Evolutionary conservation across 2,888 invertebrate genomes (phyloP).

Genomic region (Sesia bembeciformis): DNA sequence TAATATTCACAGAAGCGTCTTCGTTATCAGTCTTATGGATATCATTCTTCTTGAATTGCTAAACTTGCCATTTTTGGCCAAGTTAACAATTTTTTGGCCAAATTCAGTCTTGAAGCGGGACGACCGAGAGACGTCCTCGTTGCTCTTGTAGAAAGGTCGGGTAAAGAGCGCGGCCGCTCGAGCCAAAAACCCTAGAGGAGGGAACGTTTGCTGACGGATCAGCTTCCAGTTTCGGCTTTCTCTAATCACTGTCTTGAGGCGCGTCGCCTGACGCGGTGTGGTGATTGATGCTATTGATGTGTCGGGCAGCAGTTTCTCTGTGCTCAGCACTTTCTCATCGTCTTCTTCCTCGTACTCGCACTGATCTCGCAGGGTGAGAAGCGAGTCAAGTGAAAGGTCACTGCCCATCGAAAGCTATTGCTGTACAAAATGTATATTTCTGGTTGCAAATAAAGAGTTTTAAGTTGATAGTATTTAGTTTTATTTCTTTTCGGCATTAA

Average conservation of each 20-base stretch:
- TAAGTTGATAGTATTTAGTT: too few relatives aligned
- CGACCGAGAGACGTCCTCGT: slow-evolving; percentile 29
- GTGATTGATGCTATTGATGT: slow-evolving; percentile 82
- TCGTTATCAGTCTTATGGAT: slow-evolving; percentile 33
- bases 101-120: slow-evolving; percentile 28
- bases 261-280: slow-evolving; percentile 75
- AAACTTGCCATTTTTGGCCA: slow-evolving; percentile 15
- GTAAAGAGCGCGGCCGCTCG: slow-evolving; percentile 21
- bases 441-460: too few relatives aligned
- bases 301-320: slow-evolving; percentile 77
- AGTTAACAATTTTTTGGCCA: slow-evolving; percentile 14
- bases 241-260: slow-evolving; percentile 75
- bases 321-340: slow-evolving; percentile 29
- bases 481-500: too few relatives aligned
- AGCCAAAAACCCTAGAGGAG: slow-evolving; percentile 54
- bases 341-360: slow-evolving; percentile 20
- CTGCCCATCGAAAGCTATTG: slow-evolving; percentile 21
- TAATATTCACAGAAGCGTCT: too few relatives aligned
- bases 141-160: slow-evolving; percentile 28
- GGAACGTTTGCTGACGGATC: slow-evolving; percentile 82
- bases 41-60: slow-evolving; percentile 24
- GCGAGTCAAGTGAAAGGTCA: slow-evolving; percentile 37
- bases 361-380: slow-evolving; percentile 29
- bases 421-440: too few relatives aligned
- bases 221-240: slow-evolving; percentile 66